Evolutionary conservation across 2,888 invertebrate species (phyloP).

Genomic region (Leistus spinibarbis): DNA sequence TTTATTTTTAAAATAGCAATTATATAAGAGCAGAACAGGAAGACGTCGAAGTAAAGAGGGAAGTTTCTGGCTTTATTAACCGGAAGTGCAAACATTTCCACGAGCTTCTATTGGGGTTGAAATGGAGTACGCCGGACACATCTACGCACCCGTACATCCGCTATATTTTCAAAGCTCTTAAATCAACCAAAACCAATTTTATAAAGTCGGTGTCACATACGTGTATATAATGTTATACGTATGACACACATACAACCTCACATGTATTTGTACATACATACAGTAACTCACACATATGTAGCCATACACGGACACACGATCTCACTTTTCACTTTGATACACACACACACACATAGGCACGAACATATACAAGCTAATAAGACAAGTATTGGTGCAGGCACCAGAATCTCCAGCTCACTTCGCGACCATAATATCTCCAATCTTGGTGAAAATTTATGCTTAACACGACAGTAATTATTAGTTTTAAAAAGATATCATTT

Average conservation of each 20-base stretch:
- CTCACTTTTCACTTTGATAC: no score
- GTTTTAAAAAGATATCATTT: no score
- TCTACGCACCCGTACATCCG: background rate
- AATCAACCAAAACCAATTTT: no score
- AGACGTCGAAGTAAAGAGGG: background rate
- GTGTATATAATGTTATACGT: background rate
- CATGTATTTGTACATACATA: background rate
- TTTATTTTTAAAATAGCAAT: background rate
- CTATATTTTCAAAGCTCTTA: background rate
- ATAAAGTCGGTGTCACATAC: background rate
- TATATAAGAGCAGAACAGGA: background rate
- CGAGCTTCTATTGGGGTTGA: background rate
- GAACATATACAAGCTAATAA: no score
- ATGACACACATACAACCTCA: background rate
- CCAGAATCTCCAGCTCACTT: no score
- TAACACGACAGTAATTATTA: no score
- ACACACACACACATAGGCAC: no score
- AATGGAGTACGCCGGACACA: background rate
- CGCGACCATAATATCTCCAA: no score
- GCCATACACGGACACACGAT: no score
- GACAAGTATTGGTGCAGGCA: no score
- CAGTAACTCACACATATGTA: no score
- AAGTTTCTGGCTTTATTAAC: background rate
- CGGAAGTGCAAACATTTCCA: background rate
- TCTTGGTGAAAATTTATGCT: no score